Evolutionary conservation across 2,888 invertebrate genomes (phyloP), one percentile per base, ranked within the genome.

Genomic region (Theretra japonica): DNA sequence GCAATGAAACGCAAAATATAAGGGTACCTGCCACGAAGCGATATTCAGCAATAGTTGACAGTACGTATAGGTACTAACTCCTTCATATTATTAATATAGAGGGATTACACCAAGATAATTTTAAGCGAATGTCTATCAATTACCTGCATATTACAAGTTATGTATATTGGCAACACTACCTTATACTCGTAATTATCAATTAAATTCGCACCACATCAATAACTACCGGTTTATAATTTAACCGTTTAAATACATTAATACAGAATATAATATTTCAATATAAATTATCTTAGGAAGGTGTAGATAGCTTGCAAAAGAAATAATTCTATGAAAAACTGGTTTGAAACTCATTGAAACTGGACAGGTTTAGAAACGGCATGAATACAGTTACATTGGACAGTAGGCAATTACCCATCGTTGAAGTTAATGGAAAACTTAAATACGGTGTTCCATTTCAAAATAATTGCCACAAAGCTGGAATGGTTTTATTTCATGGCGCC

Each of bases 341-440:
- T 57, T n/a, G 11, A 11, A 21, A 57, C 57, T 21, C 41, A 41
- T 41, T 41, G 21, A 8, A 21, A n/a, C 57, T 57, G 11, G 11
- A 21, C 15, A 58, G 11, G 25, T 25, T 5, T 25, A 28, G 58
- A 17, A 58, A 58, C 4, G 25, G 11, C 17, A 28, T 15, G 25
- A 5, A 58, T 23, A 23, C 21, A 62, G 17, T 41, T 41, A 15
- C 17, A 48, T 19, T 41, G 65, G 41, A 23, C 17, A 23, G 41
- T 23, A 48, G 23, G 17, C 48, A 48, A 65, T 48, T 65, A 19
- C 17, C 48, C 48, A 48, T 17, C 48, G 25, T 65, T 65, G 23
- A 21, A 65, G 48, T 65, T 48, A 65, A 65, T 65, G 41, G 65
- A 65, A 65, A 65, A 65, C 65, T 65, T 23, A 65, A 41, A 48